phyloP scores from a whole-genome alignment of 1,140 invertebrate genomes.

The Mizuhopecten yessoensis region DNA sequence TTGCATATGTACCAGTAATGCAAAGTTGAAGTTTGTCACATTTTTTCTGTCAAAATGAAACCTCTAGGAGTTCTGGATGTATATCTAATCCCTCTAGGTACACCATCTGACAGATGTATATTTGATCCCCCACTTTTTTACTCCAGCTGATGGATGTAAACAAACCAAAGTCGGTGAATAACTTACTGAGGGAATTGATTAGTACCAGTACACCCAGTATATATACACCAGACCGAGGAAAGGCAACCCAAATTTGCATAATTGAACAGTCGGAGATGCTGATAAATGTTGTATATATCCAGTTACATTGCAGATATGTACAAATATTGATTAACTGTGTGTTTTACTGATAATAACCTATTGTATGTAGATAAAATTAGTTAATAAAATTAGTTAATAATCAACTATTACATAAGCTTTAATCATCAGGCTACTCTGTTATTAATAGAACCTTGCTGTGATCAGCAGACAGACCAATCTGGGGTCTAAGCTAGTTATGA shows the following conservation, averaged over 20 bases:
- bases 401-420: too few relatives aligned
- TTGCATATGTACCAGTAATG: too few relatives aligned
- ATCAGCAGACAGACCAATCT: too few relatives aligned
- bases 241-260: not conserved
- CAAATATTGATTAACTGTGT: not conserved
- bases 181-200: not conserved
- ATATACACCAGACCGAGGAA: not conserved
- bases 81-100: too few relatives aligned
- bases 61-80: not conserved
- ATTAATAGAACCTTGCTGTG: too few relatives aligned
- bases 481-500: too few relatives aligned
- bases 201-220: not conserved
- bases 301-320: slow-evolving; percentile 3
- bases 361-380: not conserved
- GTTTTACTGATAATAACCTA: slow-evolving; percentile 27
- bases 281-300: not conserved
- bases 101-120: too few relatives aligned
- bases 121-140: not conserved
- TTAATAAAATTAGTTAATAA: too few relatives aligned
- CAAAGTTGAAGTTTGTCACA: too few relatives aligned
- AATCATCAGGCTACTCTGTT: too few relatives aligned
- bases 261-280: not conserved
- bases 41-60: not conserved
- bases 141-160: slow-evolving; percentile 1
- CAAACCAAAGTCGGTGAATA: slow-evolving; percentile 1